Percentiles rank a stretch among this genome's conserved stretches.
phyloP scores from a whole-genome alignment of 2,888 invertebrate genomes.

The Ischnura elegans region DNA sequence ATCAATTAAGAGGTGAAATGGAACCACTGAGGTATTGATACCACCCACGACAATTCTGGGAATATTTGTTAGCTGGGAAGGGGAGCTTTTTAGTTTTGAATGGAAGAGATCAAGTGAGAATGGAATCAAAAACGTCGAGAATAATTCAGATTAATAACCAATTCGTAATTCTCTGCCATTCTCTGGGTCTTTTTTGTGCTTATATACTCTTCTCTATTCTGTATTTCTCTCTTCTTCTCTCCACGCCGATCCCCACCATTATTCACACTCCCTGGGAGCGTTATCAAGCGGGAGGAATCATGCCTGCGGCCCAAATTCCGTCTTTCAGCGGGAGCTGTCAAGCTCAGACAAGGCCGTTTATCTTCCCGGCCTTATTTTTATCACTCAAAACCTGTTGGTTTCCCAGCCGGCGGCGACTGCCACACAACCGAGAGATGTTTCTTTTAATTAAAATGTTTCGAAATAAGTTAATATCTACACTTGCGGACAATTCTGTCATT shows the following conservation, averaged over 20 bases:
- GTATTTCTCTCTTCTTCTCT: not conserved
- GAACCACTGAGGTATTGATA: not conserved
- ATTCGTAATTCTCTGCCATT: not conserved
- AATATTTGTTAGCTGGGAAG: too few species aligned
- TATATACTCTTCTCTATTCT: too few species aligned
- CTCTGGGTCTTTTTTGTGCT: not conserved
- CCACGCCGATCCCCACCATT: not conserved
- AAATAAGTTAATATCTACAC: too few species aligned
- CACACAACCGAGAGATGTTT: too few species aligned
- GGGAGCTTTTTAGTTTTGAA: too few species aligned
- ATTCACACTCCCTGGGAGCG: not conserved
- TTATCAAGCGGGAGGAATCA: not conserved
- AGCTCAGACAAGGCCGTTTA: not conserved
- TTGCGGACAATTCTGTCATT: too few species aligned
- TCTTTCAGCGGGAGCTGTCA: not conserved
- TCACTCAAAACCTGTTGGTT: not conserved
- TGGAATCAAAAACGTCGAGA: not conserved
- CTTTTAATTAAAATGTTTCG: too few species aligned
- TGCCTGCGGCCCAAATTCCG: not conserved
- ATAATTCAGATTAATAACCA: conserved; percentile 10
- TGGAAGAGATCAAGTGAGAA: not conserved
- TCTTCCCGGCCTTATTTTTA: not conserved
- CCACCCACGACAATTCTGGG: too few species aligned
- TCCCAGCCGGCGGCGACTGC: not conserved
- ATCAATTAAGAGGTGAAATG: conserved; percentile 17